Percentiles rank a stretch among this genome's conserved stretches.
These are phyloP conservation scores for Erebia epiphron DNA, from an alignment of 2,888 invertebrate species.

Conservation along the genomic window DNA sequence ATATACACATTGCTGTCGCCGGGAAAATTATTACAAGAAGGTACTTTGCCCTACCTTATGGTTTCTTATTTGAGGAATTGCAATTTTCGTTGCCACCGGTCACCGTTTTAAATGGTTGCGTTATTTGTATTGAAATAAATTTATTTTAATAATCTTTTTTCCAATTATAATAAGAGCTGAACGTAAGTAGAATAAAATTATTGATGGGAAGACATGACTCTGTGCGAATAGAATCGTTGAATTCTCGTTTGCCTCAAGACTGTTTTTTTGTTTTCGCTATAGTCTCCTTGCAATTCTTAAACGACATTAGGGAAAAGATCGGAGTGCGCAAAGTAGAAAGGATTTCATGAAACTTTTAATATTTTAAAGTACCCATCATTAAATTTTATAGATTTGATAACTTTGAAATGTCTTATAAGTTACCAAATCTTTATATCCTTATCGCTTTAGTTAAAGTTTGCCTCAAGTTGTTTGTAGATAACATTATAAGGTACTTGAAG, in stretches of 20 bases:
- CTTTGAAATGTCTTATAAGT: not conserved
- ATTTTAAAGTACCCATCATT: not conserved
- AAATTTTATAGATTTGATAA: constrained; percentile 16
- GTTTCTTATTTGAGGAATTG: not conserved
- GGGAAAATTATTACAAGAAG: not conserved
- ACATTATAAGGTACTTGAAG: not conserved
- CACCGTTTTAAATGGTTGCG: not conserved
- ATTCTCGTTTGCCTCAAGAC: not conserved
- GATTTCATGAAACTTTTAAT: constrained; percentile 5
- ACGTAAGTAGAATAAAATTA: not conserved
- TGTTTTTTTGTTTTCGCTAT: not conserved
- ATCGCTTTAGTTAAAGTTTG: not conserved
- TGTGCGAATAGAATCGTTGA: not conserved
- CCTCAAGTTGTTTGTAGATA: not conserved
- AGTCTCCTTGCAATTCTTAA: not conserved
- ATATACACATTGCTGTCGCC: too few species aligned
- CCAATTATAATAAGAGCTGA: too few species aligned
- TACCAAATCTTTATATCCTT: not conserved
- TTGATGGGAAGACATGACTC: not conserved
- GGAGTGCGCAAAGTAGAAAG: constrained; percentile 2
- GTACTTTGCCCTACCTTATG: not conserved
- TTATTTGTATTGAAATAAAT: too few species aligned
- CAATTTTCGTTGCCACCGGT: not conserved
- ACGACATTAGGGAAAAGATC: constrained; percentile 1
- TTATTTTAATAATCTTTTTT: too few species aligned